Base-by-base conservation (phyloP, 1,140 invertebrate species). In the Drosophila watanabei region DNA sequence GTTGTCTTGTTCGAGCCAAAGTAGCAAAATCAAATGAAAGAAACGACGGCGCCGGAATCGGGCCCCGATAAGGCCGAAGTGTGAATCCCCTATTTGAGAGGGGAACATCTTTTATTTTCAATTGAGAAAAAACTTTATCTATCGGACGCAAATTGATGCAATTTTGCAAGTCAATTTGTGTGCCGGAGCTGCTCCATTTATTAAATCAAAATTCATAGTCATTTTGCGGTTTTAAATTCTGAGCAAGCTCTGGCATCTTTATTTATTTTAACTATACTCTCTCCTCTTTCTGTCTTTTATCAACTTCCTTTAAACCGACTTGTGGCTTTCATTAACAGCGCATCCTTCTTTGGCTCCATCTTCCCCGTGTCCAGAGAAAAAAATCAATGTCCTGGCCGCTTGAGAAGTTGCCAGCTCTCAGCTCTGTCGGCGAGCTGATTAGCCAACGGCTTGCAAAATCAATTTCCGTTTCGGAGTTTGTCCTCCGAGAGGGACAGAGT, bases 401-500 rank as follows among this genome's bases (percentile, higher is more conserved):
- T 32, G 43, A 61, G 68, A 46, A 77, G 60, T 82, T 63, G 62
- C 20, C 48, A 54, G 49, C 16, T 45, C 39, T 65, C 24, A 24
- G 33, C 33, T 45, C 43, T 45, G 18, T 45, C 18, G 43, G 18
- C 45, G 18, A 46, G 72, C 56, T 81, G 81, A 88, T 85, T 82
- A 81, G 78, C 68, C 85, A 69, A 63, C 62, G 86, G 78, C 76
- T 80, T 80, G 80, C 75, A 75, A 90, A 89, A 90, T 89, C 85
- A 89, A 89, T 89, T 89, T 89, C 85, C 85, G 85, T 48, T 89
- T 89, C 70, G 48, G 48, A 66, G 77, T 79, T 89, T 69, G 64
- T 46, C 64, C 41, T 39, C 18, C 5, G 16, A 11, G 30, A 16
- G 28, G 3, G 24, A 24, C 24, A 24, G 24, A 59, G 20, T 9